phyloP scores from a whole-genome alignment of 2,113 vertebrate genomes.

The Laticauda colubrina region DNA sequence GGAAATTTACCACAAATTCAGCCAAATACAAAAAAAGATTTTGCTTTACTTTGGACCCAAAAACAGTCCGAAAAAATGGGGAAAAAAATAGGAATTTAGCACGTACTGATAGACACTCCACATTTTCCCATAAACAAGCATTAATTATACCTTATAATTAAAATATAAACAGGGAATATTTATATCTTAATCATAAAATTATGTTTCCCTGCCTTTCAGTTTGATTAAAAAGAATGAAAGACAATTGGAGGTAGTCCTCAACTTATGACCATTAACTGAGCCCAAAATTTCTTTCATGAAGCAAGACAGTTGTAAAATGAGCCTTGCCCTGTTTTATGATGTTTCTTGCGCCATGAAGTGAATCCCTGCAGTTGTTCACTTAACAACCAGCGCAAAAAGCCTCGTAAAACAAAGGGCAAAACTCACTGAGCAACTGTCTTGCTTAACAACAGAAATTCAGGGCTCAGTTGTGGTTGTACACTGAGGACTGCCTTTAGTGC shows the following conservation, averaged over 20 bases:
- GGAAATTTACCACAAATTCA: neutral
- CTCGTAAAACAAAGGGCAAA: neutral
- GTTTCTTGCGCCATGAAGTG: neutral
- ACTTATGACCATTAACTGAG: neutral
- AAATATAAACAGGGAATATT: neutral
- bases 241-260: neutral
- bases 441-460: neutral
- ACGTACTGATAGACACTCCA: neutral
- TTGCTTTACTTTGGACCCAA: neutral
- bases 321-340: neutral
- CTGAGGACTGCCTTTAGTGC: neutral
- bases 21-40: neutral
- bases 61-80: neutral
- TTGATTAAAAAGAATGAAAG: neutral
- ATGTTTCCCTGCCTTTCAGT: neutral
- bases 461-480: neutral
- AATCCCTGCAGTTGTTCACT: neutral
- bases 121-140: neutral
- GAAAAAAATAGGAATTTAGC: neutral
- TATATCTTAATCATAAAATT: neutral
- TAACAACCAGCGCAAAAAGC: neutral
- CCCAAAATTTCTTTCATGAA: neutral
- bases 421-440: neutral
- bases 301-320: neutral
- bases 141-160: neutral